A percentile compares a stretch with the other conserved stretches of the same genome.
phyloP scores from a whole-genome alignment of 2,888 invertebrate genomes.

The Augiades crinisus region DNA sequence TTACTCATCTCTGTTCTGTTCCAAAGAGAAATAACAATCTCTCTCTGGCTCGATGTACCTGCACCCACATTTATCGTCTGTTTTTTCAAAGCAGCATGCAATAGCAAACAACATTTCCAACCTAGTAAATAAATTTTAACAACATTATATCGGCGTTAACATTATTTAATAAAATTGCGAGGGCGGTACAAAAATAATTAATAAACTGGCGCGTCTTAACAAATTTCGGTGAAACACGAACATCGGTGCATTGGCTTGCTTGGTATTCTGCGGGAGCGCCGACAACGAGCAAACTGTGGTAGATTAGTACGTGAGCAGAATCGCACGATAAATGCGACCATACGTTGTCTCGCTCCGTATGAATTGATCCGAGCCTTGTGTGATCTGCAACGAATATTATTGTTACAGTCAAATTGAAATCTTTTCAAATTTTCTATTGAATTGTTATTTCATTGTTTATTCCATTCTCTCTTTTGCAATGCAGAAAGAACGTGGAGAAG shows the following conservation, averaged over 20 bases:
- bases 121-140: background rate
- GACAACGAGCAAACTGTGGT: conserved; percentile 45
- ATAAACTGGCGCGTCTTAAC: conserved; percentile 16
- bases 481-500: too few relatives aligned
- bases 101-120: too few relatives aligned
- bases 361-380: conserved; percentile 14
- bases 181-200: conserved; percentile 13
- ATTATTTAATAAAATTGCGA: background rate
- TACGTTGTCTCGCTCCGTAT: conserved; percentile 20
- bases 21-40: too few relatives aligned
- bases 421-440: too few relatives aligned
- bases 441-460: too few relatives aligned
- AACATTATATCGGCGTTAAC: background rate
- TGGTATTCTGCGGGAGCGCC: conserved; percentile 37
- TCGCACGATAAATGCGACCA: conserved; percentile 20
- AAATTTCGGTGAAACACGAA: conserved; percentile 15
- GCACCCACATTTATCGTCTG: too few relatives aligned
- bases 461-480: too few relatives aligned
- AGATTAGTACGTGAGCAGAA: conserved; percentile 42
- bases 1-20: too few relatives aligned
- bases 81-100: too few relatives aligned
- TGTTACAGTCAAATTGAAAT: conserved; percentile 3
- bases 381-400: conserved; percentile 5
- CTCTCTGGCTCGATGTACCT: too few relatives aligned
- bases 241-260: conserved; percentile 21